Conservation (phyloP, 1,140 invertebrate species). For the Ceratosolen solmsi region DNA sequence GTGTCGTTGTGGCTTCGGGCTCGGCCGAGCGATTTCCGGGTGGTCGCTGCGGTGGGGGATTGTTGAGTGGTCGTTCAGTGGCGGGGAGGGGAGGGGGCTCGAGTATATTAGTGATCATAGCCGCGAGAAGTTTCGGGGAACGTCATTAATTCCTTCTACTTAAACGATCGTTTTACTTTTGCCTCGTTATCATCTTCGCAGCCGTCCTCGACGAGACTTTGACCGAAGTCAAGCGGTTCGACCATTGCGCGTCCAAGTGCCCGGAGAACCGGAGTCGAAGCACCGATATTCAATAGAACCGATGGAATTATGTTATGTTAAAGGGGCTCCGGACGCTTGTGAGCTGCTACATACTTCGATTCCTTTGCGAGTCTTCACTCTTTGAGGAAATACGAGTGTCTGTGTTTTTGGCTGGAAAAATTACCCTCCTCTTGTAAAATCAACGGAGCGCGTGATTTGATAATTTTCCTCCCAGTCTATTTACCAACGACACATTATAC, state of each 20-base stretch:
- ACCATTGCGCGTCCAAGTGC: not conserved
- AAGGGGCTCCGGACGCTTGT: not conserved
- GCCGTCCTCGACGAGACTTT: not conserved
- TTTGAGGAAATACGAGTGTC: not conserved
- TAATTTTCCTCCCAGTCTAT: not conserved
- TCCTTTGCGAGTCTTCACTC: not conserved
- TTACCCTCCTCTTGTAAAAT: not conserved
- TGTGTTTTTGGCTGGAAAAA: not conserved
- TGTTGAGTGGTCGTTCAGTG: not conserved
- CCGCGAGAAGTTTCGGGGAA: not conserved
- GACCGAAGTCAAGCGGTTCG: not conserved
- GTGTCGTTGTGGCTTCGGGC: too few relatives aligned
- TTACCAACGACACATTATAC: too few relatives aligned
- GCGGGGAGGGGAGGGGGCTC: not conserved
- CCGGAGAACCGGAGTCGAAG: too few relatives aligned
- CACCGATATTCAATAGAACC: not conserved
- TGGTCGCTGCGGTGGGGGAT: not conserved
- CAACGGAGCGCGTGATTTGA: not conserved
- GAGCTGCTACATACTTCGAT: not conserved
- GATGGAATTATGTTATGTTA: not conserved
- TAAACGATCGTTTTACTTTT: not conserved
- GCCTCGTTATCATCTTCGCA: too few relatives aligned
- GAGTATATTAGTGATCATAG: not conserved
- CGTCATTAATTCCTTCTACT: not conserved
- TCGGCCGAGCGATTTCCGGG: not conserved